Evolutionary conservation across 2,888 invertebrate genomes (phyloP), one percentile per base, ranked within the genome.

Genomic region (Hymenopus coronatus): DNA sequence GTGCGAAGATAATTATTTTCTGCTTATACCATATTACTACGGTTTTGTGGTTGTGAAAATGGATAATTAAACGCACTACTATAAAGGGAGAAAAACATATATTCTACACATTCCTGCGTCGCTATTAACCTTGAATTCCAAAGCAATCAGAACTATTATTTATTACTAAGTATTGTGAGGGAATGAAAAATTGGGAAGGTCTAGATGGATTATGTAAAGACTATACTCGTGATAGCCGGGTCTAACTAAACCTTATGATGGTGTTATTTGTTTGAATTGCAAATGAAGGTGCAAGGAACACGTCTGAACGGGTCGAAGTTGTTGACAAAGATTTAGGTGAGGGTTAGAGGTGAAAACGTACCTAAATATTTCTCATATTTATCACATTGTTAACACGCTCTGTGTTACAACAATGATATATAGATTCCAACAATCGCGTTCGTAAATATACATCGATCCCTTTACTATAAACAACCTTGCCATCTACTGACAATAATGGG

Each of bases 331-430:
- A 89, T 89, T 89, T 89, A 89, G 88, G 82, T 85, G 88, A 33
- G 88, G 89, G 89, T 89, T 84, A 89, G 88, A 89, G 89, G 89
- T 89, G 89, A 89, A 89, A 89, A 81, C 85, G 89, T 89, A 88
- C 85, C 89, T 88, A 88, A 88, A 89, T 89, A 89, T 89, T 89
- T 89, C 89, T 89, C 85, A 88, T 89, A 89, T 89, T 89, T 89
- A 89, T 89, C 89, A 89, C 89, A 89, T 89, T 89, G 89, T 89
- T 89, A 89, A 88, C 89, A 89, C 89, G 87, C 84, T 33, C 28
- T 28, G 46, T 81, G 88, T 70, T 87, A 84, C 84, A 84, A 88
- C 25, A 28, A 82, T 89, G 89, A 89, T 89, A 46, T 88, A 89
- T 89, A 82, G 88, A 85, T 87, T 82, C 82, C 30, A 81, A 40